Conservation (phyloP, 2,888 invertebrate genomes). For the Choreutis nemorana region DNA sequence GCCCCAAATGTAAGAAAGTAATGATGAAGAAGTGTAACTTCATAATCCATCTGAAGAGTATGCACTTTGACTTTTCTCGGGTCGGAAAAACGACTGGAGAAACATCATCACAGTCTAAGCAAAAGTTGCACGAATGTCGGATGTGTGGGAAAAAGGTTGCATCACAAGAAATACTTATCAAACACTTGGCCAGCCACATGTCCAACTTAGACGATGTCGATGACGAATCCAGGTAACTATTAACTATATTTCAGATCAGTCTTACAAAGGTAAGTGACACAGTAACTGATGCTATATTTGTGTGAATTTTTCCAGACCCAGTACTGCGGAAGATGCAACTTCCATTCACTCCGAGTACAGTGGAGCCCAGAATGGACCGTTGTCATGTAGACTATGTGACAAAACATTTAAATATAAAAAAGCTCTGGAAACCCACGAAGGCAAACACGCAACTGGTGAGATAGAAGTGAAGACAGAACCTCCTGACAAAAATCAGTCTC, state of each 20-base stretch:
- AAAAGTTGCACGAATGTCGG: conserved; percentile 29
- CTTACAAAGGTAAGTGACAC: background rate
- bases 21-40: conserved; percentile 27
- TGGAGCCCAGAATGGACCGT: conserved; percentile 16
- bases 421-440: conserved; percentile 26
- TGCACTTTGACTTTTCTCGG: conserved; percentile 35
- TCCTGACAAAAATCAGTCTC: conserved; percentile 22
- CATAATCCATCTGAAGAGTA: conserved; percentile 32
- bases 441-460: conserved; percentile 22
- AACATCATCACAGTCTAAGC: conserved; percentile 1
- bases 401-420: conserved; percentile 51
- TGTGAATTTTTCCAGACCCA: conserved; percentile 23
- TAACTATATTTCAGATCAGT: background rate
- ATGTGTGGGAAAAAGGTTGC: conserved; percentile 40
- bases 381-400: conserved; percentile 37
- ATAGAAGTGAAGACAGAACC: conserved; percentile 31
- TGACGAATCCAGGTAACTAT: conserved; percentile 32
- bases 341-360: conserved; percentile 31
- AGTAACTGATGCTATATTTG: background rate
- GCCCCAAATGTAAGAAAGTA: conserved; percentile 36
- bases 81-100: background rate
- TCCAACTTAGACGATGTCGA: conserved; percentile 27
- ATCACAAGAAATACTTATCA: conserved; percentile 39
- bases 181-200: conserved; percentile 50
- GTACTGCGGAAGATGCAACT: conserved; percentile 28